Evolutionary conservation across 2,797 vertebrate genomes (phyloP).

Genomic region (Myotis myotis): DNA sequence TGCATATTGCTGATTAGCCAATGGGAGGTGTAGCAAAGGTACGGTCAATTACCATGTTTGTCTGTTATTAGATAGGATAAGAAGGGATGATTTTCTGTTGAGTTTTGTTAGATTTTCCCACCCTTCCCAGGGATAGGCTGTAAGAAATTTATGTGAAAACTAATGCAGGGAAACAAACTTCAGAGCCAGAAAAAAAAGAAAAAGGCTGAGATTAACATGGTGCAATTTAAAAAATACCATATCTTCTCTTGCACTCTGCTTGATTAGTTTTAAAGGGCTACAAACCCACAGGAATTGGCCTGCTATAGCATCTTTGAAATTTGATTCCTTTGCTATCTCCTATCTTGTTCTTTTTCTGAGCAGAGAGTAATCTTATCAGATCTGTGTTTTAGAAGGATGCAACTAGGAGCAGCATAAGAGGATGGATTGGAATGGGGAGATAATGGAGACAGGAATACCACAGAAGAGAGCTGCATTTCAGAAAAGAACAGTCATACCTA

Average conservation of each 20-base stretch:
- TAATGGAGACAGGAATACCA: neutral
- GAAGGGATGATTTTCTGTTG: conserved; percentile 18
- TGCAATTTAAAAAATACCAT: neutral
- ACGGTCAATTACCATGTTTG: too few relatives aligned
- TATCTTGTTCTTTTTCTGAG: conserved; percentile 32
- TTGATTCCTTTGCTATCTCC: conserved; percentile 43
- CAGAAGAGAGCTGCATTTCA: neutral
- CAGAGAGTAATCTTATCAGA: neutral
- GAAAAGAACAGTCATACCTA: neutral
- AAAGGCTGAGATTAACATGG: neutral
- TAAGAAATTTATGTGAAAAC: conserved; percentile 50
- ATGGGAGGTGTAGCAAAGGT: too few relatives aligned
- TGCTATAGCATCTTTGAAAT: neutral
- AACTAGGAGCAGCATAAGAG: neutral
- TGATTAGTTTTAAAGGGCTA: conserved; percentile 10
- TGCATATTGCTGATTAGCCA: too few relatives aligned
- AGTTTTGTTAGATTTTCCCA: conserved; percentile 53
- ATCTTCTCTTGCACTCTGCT: neutral
- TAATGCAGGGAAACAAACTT: neutral
- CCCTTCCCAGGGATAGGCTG: neutral
- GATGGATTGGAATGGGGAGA: neutral
- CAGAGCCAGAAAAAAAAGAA: neutral
- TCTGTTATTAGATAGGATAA: neutral
- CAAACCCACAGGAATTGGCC: neutral
- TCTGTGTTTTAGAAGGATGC: conserved; percentile 26